Conservation (phyloP, 2,888 invertebrate species). For the Pollenia angustigena region DNA sequence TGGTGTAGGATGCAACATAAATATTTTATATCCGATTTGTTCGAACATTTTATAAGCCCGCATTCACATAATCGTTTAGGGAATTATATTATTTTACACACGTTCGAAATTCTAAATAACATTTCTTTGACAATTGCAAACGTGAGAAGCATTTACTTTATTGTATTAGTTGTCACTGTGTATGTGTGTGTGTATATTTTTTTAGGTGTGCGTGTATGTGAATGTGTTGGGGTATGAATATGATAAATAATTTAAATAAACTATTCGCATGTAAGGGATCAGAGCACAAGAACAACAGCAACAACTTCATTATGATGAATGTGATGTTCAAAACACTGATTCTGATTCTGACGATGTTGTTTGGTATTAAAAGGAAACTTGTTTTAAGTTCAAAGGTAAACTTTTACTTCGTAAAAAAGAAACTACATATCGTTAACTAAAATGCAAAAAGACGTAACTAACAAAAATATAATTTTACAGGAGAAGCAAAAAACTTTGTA, state of each 20-base stretch:
- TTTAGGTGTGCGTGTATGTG: not conserved
- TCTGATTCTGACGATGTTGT: constrained; percentile 19
- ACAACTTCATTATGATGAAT: not conserved
- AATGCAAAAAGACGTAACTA: no score
- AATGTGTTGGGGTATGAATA: not conserved
- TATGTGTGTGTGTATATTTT: constrained; percentile 3
- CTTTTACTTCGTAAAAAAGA: constrained; percentile 1
- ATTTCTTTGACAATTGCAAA: constrained; percentile 71
- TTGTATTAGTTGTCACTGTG: constrained; percentile 20
- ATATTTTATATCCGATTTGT: constrained; percentile 6
- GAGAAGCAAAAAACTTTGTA: no score
- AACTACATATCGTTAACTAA: no score
- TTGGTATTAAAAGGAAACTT: constrained; percentile 4
- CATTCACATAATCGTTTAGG: constrained; percentile 46
- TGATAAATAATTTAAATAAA: constrained; percentile 34
- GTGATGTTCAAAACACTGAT: not conserved
- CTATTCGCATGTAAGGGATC: not conserved
- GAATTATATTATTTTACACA: constrained; percentile 65
- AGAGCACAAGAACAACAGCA: no score
- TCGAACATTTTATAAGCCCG: constrained; percentile 23
- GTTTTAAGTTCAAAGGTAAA: constrained; percentile 33
- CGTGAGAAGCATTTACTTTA: constrained; percentile 63
- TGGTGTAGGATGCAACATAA: no score
- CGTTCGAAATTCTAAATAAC: constrained; percentile 69
- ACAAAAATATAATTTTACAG: no score